These are phyloP conservation scores for Muschampia staudingeri DNA, from an alignment of 2,888 invertebrate species.

Conservation along the genomic window DNA sequence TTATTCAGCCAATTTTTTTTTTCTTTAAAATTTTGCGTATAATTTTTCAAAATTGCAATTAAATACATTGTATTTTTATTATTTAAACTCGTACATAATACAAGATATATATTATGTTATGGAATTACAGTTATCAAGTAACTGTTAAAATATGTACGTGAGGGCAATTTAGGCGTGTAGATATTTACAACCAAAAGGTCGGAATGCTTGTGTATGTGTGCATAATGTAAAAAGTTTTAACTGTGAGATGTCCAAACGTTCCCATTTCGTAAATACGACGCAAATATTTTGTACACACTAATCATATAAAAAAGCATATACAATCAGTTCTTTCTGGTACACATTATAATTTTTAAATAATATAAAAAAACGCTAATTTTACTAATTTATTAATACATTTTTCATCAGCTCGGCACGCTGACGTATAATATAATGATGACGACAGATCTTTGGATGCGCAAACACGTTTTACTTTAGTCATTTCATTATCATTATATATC, in stretches of 20 bases:
- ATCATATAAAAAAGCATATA: conserved; percentile 48
- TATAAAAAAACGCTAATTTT: conserved; percentile 65
- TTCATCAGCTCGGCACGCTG: conserved; percentile 52
- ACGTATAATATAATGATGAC: conserved; percentile 50
- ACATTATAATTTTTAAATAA: conserved; percentile 59
- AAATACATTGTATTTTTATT: too few relatives aligned
- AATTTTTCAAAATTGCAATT: background rate
- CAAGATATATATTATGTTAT: background rate
- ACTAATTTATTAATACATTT: conserved; percentile 65
- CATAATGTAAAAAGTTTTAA: background rate
- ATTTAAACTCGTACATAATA: background rate
- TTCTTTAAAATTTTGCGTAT: background rate
- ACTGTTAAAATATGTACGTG: background rate
- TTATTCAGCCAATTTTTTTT: conserved; percentile 53
- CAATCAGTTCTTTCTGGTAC: conserved; percentile 69
- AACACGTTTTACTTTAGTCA: conserved; percentile 32
- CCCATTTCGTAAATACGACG: conserved; percentile 33
- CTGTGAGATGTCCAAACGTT: conserved; percentile 29
- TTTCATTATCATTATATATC: conserved; percentile 21
- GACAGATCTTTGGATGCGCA: conserved; percentile 73
- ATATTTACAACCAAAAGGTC: conserved; percentile 37
- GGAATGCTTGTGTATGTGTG: conserved; percentile 33
- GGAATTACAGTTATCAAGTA: background rate
- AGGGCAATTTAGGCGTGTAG: conserved; percentile 39
- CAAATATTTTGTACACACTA: conserved; percentile 38